Base-by-base conservation (phyloP, 1,140 invertebrate species). In the Lasaia peninsularis region DNA sequence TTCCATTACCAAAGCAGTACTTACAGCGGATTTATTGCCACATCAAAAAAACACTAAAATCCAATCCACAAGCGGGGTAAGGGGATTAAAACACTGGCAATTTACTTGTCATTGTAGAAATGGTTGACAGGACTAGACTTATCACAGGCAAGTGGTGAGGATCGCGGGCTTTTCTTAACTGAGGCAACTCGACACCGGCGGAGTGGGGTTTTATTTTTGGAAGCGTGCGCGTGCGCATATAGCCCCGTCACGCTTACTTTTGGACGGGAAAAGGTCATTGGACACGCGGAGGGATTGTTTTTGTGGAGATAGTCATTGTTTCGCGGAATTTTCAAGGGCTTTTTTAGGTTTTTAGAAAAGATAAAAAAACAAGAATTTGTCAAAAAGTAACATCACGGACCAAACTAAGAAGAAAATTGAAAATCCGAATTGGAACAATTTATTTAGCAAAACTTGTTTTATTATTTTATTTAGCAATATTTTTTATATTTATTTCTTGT, bases 261-360 rank as follows among this genome's bases (percentile, higher is more conserved):
- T 80, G 77, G 83, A 80, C 66, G 71, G 52, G 55, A 69, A 87
- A 87, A 87, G 84, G 81, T 87, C 84, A 78, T 85, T 85, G 81
- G 78, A 85, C 84, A 87, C 56, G 67, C 49, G 52, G 49, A 69
- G 56, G 61, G 64, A 67, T 75, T 72, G 67, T 73, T 71, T 74
- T 72, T 67, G 55, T 40, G 35, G 8, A 6, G 35, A 68, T 63
- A 62, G 52, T 58, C 71, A 62, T 71, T 67, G 65, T 69, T 66
- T 60, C 55, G 44, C 58, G 40, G 31, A 57, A 63, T 8, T 67
- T 73, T 71, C 62, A 72, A 59, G 62, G 62, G 65, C 56, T 52
- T 52, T 67, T 59, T 40, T 40, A 14, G n/a, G 5, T 40, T 18
- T 40, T 40, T 18, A 16, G 6, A 10, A 16, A 16, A n/a, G 16